Evolutionary conservation across 2,797 vertebrate genomes (phyloP).

Genomic region (Selene dorsalis): DNA sequence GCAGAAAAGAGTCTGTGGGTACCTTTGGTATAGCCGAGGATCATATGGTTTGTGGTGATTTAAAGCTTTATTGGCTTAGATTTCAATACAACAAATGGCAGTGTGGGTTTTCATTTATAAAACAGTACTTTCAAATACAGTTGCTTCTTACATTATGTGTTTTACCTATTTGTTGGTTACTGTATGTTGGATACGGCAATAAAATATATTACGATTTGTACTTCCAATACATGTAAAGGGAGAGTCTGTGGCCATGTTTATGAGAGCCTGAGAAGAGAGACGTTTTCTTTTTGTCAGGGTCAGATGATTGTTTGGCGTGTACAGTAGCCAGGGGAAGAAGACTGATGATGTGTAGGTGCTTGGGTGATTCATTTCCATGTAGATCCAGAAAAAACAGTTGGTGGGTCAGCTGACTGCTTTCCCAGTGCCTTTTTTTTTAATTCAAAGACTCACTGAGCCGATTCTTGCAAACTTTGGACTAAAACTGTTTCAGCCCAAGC

Average conservation of each 20-base stretch:
- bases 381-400: constrained; percentile 64
- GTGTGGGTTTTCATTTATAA: constrained; percentile 84
- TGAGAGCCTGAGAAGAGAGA: constrained; percentile 81
- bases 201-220: constrained; percentile 73
- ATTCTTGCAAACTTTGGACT: constrained; percentile 79
- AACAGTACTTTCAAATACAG: constrained; percentile 83
- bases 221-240: constrained; percentile 78
- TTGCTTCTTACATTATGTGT: constrained; percentile 67
- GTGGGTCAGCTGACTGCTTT: constrained; percentile 64
- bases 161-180: constrained; percentile 59
- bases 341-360: constrained; percentile 51
- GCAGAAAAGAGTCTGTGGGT: constrained; percentile 62
- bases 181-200: constrained; percentile 65
- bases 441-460: constrained; percentile 82
- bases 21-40: constrained; percentile 72
- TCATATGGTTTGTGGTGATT: constrained; percentile 77
- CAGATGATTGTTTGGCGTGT: constrained; percentile 61
- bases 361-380: constrained; percentile 59
- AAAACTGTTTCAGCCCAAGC: constrained; percentile 77
- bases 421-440: constrained; percentile 45
- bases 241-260: constrained; percentile 70
- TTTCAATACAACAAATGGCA: constrained; percentile 87
- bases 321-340: constrained; percentile 51
- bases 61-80: constrained; percentile 84
- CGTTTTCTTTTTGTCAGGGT: constrained; percentile 65